These are phyloP conservation scores for Thereva unica DNA, from an alignment of 2,888 invertebrate species.

Conservation along the genomic window DNA sequence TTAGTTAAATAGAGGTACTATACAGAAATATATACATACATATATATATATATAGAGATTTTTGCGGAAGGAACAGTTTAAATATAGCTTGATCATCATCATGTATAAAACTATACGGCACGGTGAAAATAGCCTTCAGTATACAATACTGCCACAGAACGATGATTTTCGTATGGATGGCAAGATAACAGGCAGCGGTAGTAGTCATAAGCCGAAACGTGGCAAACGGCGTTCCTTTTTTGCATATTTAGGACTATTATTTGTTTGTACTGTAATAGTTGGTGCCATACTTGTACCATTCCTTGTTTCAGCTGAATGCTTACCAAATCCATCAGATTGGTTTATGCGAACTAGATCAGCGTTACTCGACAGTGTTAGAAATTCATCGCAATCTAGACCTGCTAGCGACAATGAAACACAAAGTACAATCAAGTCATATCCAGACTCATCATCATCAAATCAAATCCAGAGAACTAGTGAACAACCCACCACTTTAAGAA, in stretches of 20 bases:
- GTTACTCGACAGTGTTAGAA: constrained; percentile 9
- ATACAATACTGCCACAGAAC: constrained; percentile 74
- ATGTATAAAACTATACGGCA: constrained; percentile 79
- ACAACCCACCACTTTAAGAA: constrained; percentile 16
- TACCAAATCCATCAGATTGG: constrained; percentile 56
- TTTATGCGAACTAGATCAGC: constrained; percentile 46
- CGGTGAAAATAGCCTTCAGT: constrained; percentile 74
- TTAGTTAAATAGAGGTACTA: too few species aligned
- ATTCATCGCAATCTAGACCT: background rate
- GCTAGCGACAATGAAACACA: constrained; percentile 37
- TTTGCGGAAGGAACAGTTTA: too few species aligned
- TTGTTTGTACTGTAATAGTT: constrained; percentile 56
- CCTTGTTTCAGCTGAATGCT: constrained; percentile 55
- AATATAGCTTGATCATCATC: too few species aligned
- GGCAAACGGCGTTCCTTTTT: constrained; percentile 53
- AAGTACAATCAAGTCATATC: constrained; percentile 45
- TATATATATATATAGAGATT: too few species aligned
- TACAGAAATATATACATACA: too few species aligned
- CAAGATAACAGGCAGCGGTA: constrained; percentile 62
- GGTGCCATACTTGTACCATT: constrained; percentile 57
- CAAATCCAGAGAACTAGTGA: constrained; percentile 7
- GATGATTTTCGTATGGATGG: constrained; percentile 68
- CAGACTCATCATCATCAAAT: constrained; percentile 20
- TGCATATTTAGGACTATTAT: constrained; percentile 55
- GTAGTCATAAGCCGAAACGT: constrained; percentile 47